Evolutionary conservation across 1,140 invertebrate species (phyloP), one percentile per base, ranked within the genome.

Genomic region (Palaemon carinicauda): DNA sequence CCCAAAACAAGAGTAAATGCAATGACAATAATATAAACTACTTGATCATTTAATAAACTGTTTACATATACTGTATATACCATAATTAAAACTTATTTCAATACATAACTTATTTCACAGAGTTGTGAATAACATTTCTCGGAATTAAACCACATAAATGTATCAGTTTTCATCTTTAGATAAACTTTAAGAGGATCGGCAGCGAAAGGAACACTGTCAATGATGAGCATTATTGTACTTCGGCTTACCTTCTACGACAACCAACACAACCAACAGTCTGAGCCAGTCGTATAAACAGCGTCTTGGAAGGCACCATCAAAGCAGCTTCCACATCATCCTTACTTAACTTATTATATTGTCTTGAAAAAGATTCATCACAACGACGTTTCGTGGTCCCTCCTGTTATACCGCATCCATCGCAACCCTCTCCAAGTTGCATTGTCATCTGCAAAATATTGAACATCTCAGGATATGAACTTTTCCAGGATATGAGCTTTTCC

Each of bases 241-340:
- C 7, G 15, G 79, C 83, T 31, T 5, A 86, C 84, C 84, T 86
- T 73, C 84, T 80, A 31, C 84, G 41, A 65, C 84, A 86, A 41
- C 84, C 84, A 51, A 86, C 84, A 73, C 84, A 86, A 9, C 77
- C 77, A 12, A 86, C 84, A 21, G 84, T 86, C 69, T 86, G 84
- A 27, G 84, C 84, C 19, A 86, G 27, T 29, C 84, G 69, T n/a
- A 78, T 86, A 52, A 86, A 86, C 29, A 86, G 52, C 14, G 73
- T 24, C 52, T 86, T 86, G 5, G 84, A 80, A 4, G 84, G 84
- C n/a, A 86, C 84, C 24, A 80, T 79, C 27, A 86, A 52, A 12
- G 84, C 84, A 21, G 84, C 84, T 21, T 53, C 78, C 50, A 86
- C 65, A 29, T 86, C 84, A 14, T 71, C 78, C 52, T 86, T 86